Evolutionary conservation across 2,113 vertebrate species (phyloP).

Genomic region (Struthidea cinerea): DNA sequence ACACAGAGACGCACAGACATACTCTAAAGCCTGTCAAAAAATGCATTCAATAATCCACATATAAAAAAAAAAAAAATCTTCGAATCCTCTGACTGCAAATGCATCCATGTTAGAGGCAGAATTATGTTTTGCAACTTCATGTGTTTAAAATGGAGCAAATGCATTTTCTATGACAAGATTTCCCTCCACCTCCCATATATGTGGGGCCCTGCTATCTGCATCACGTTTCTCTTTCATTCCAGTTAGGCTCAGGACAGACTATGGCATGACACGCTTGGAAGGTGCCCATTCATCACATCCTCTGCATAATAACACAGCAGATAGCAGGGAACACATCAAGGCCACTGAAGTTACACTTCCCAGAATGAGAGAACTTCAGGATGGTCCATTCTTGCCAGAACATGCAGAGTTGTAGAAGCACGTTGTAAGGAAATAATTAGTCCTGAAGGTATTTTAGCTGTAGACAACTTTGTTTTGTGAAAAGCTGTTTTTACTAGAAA

Average conservation of each 20-base stretch:
- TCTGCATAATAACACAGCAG: background rate
- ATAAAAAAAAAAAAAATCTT: background rate
- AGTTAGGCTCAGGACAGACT: background rate
- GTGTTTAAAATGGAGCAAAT: background rate
- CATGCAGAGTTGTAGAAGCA: background rate
- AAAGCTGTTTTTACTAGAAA: background rate
- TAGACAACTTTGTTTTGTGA: background rate
- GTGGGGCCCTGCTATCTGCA: background rate
- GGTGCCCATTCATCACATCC: background rate
- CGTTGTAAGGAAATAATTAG: background rate
- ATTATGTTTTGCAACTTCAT: background rate
- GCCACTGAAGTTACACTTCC: background rate
- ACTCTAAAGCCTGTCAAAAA: background rate
- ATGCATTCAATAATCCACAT: background rate
- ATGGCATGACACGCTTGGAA: background rate
- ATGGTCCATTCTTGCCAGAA: background rate
- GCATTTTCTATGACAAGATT: background rate
- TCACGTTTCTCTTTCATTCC: background rate
- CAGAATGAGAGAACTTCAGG: background rate
- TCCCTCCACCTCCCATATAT: background rate
- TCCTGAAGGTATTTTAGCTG: background rate
- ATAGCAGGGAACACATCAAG: accelerated
- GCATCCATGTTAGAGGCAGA: background rate
- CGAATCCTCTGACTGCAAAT: background rate
- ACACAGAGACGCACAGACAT: background rate